phyloP scores from a whole-genome alignment of 2,888 invertebrate genomes.

The Formica aserva region DNA sequence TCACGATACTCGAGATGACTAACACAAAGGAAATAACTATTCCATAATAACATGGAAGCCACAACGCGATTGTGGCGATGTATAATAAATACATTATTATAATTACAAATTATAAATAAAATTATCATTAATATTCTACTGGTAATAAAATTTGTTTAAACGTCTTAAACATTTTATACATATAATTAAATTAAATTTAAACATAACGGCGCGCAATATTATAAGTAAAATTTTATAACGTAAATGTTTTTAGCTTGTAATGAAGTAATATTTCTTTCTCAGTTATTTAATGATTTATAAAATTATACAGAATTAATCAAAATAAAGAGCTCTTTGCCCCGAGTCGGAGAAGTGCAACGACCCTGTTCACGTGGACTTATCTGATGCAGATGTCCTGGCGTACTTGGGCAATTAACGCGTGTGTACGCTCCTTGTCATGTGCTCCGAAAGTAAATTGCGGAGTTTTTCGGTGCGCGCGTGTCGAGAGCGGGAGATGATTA shows the following conservation, averaged over 20 bases:
- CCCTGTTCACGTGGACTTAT: neutral
- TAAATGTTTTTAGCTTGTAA: neutral
- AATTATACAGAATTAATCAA: neutral
- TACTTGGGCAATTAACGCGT: neutral
- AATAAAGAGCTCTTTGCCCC: neutral
- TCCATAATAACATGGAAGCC: neutral
- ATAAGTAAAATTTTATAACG: neutral
- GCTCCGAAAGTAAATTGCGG: constrained; percentile 27
- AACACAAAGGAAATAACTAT: neutral
- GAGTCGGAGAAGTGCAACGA: neutral
- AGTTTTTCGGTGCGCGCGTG: constrained; percentile 12
- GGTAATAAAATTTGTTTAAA: neutral
- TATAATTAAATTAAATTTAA: constrained; percentile 5
- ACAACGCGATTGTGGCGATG: neutral
- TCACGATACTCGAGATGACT: constrained; percentile 9
- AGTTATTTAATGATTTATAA: neutral
- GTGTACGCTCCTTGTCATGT: constrained; percentile 25
- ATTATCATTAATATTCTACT: neutral
- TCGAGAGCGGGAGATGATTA: constrained; percentile 3
- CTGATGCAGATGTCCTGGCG: constrained; percentile 28
- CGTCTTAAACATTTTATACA: neutral
- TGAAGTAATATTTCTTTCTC: neutral
- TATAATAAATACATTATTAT: neutral
- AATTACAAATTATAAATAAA: neutral
- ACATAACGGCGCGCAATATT: neutral